These are phyloP conservation scores for Lamellibrachia columna DNA, from an alignment of 2,888 invertebrate species.

Conservation along the genomic window DNA sequence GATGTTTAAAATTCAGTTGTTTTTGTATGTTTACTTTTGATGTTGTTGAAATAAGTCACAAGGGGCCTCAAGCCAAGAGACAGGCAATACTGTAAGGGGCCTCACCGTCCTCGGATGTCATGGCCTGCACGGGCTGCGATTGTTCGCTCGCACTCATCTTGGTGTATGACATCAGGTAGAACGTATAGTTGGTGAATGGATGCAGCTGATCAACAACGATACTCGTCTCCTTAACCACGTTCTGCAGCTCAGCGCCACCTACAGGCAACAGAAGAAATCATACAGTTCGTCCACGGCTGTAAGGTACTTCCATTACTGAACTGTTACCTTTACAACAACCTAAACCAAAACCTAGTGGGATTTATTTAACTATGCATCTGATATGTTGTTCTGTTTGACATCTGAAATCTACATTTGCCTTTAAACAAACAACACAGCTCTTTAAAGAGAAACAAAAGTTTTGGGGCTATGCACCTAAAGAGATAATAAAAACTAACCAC, in stretches of 20 bases:
- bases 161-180: slow-evolving; percentile 75
- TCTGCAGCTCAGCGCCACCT: slow-evolving; percentile 62
- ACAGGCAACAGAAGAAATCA: not conserved
- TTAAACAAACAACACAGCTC: too few species aligned
- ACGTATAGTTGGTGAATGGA: slow-evolving; percentile 77
- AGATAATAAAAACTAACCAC: too few species aligned
- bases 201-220: slow-evolving; percentile 66
- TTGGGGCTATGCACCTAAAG: too few species aligned
- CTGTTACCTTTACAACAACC: too few species aligned
- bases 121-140: slow-evolving; percentile 72
- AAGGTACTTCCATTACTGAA: too few species aligned
- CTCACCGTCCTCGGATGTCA: slow-evolving; percentile 42
- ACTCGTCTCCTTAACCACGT: slow-evolving; percentile 66
- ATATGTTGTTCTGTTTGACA: too few species aligned
- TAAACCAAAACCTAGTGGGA: not conserved
- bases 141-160: slow-evolving; percentile 75
- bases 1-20: too few species aligned
- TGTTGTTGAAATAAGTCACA: too few species aligned
- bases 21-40: too few species aligned
- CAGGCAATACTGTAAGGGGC: not conserved
- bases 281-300: not conserved
- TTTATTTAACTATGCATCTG: not conserved
- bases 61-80: too few species aligned
- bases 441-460: too few species aligned
- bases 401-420: too few species aligned